phyloP scores from a whole-genome alignment of 2,888 invertebrate genomes.

The Iselma pallidipennis region DNA sequence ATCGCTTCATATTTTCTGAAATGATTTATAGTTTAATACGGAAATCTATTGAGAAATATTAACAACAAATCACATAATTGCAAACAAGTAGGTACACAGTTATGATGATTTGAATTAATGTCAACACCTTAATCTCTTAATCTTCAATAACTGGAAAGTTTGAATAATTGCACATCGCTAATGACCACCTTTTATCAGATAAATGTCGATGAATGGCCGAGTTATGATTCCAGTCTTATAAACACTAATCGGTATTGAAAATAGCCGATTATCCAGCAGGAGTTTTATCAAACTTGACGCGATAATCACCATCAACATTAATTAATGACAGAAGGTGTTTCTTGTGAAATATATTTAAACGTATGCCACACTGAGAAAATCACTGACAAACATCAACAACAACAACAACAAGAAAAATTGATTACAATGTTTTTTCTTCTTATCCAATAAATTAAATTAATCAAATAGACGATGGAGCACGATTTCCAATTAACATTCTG shows the following conservation, averaged over 20 bases:
- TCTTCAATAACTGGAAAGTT: conserved; percentile 10
- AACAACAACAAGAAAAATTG: background rate
- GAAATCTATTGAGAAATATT: conserved; percentile 3
- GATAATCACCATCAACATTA: background rate
- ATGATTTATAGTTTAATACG: background rate
- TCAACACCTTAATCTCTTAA: conserved; percentile 15
- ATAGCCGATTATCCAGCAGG: too few species aligned
- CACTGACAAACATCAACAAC: background rate
- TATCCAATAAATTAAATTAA: background rate
- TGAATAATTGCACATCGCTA: conserved; percentile 12
- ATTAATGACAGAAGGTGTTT: background rate
- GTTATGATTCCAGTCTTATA: conserved; percentile 3
- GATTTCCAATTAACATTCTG: conserved; percentile 34
- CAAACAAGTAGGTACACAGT: conserved; percentile 5
- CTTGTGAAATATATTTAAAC: background rate
- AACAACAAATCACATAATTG: conserved; percentile 4
- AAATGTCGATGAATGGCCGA: conserved; percentile 11
- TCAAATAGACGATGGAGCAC: conserved; percentile 28
- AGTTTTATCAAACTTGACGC: background rate
- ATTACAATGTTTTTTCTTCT: background rate
- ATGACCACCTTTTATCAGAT: conserved; percentile 12
- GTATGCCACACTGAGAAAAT: background rate
- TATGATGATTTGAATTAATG: conserved; percentile 10
- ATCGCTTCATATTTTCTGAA: background rate
- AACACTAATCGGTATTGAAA: too few species aligned